phyloP scores from a whole-genome alignment of 2,797 vertebrate genomes.

The Jordanella pulchra region DNA sequence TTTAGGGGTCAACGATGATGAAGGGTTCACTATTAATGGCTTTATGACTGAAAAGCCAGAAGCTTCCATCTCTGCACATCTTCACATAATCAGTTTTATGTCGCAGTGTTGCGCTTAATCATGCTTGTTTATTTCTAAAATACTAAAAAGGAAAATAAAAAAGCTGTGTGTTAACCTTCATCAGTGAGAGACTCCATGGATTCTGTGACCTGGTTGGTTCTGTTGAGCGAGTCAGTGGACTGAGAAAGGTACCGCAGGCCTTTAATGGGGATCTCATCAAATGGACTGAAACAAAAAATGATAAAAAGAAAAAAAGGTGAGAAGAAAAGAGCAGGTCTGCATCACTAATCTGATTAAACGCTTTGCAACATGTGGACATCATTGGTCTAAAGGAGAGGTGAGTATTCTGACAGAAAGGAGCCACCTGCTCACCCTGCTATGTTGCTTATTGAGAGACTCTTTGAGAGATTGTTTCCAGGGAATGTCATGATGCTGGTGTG shows the following conservation, averaged over 20 bases:
- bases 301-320: constrained; percentile 1
- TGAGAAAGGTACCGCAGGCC: constrained; percentile 91
- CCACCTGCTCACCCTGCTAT: constrained; percentile 88
- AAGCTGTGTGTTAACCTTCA: constrained; percentile 81
- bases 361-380: no score
- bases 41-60: no score
- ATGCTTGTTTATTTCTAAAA: not conserved
- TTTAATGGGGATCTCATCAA: constrained; percentile 89
- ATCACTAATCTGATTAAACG: not conserved
- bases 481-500: constrained; percentile 83
- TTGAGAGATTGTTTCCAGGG: constrained; percentile 86
- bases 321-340: not conserved
- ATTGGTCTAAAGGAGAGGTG: not conserved
- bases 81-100: not conserved
- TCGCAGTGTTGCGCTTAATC: not conserved
- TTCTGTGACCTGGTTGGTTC: constrained; percentile 91
- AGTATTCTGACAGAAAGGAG: constrained; percentile 7
- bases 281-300: constrained; percentile 77
- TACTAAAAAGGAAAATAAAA: not conserved
- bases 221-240: constrained; percentile 95
- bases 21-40: no score
- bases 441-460: constrained; percentile 97
- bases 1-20: no score
- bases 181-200: constrained; percentile 95
- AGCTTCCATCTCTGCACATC: not conserved